Evolutionary conservation across 2,113 vertebrate genomes (phyloP).

Genomic region (Pluvianellus socialis): DNA sequence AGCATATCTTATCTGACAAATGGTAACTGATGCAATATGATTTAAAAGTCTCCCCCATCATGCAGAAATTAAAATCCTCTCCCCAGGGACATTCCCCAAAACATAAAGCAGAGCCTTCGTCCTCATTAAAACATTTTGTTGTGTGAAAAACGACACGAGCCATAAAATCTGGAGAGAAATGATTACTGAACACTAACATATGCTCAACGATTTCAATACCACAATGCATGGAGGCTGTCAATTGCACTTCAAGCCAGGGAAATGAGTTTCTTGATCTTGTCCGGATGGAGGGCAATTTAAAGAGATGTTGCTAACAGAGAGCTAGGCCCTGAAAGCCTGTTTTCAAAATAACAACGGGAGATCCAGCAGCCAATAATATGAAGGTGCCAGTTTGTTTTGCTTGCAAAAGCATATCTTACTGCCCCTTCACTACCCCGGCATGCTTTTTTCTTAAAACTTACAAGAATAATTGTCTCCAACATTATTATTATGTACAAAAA

Average conservation of each 20-base stretch:
- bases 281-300: not conserved
- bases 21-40: not conserved
- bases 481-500: constrained; percentile 18
- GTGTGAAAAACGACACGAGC: constrained; percentile 37
- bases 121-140: constrained; percentile 22
- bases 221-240: not conserved
- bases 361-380: not conserved
- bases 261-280: constrained; percentile 11
- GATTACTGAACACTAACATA: constrained; percentile 1
- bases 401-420: not conserved
- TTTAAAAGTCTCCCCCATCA: not conserved
- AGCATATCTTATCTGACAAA: constrained; percentile 2
- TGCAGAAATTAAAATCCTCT: constrained; percentile 13
- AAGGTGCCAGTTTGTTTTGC: not conserved
- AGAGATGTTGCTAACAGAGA: not conserved
- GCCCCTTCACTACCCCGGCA: not conserved
- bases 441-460: not conserved
- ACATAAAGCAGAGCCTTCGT: constrained; percentile 6
- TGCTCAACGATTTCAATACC: not conserved
- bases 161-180: constrained; percentile 26
- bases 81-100: not conserved
- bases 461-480: not conserved
- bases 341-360: not conserved
- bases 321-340: not conserved
- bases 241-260: not conserved